Evolutionary conservation across 2,113 vertebrate species (phyloP).

Genomic region (Butorides virescens): DNA sequence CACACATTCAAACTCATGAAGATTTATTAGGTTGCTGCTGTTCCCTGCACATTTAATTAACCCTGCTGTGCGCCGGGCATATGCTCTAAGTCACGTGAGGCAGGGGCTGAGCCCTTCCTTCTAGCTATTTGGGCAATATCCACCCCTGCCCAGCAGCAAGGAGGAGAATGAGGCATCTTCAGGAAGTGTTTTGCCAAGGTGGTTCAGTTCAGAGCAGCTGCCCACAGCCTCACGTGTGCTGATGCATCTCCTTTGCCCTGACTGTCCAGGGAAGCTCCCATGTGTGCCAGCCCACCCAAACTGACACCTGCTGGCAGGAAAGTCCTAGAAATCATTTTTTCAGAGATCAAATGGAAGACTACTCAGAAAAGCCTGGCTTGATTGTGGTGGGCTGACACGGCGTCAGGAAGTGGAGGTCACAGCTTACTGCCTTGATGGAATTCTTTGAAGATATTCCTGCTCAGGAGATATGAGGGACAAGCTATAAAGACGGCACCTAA

Average conservation of each 20-base stretch:
- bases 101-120: not conserved
- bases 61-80: not conserved
- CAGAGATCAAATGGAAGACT: not conserved
- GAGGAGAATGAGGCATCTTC: not conserved
- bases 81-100: not conserved
- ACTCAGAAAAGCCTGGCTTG: not conserved
- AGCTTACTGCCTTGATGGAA: not conserved
- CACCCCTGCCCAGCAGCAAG: not conserved
- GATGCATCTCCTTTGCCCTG: not conserved
- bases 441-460: conserved; percentile 28
- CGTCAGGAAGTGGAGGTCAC: not conserved
- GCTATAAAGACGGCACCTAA: not conserved
- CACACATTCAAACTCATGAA: not conserved
- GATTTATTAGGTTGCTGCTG: not conserved
- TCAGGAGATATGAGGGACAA: not conserved
- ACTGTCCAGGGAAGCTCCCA: not conserved
- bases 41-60: not conserved
- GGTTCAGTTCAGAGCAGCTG: not conserved
- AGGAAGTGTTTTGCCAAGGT: not conserved
- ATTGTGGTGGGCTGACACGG: rapidly evolving
- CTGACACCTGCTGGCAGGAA: not conserved
- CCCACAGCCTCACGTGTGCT: rapidly evolving
- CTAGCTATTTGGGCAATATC: not conserved
- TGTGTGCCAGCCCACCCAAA: not conserved
- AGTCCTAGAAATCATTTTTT: not conserved